Conservation (phyloP, 2,888 invertebrate species). For the Gerris lacustris region DNA sequence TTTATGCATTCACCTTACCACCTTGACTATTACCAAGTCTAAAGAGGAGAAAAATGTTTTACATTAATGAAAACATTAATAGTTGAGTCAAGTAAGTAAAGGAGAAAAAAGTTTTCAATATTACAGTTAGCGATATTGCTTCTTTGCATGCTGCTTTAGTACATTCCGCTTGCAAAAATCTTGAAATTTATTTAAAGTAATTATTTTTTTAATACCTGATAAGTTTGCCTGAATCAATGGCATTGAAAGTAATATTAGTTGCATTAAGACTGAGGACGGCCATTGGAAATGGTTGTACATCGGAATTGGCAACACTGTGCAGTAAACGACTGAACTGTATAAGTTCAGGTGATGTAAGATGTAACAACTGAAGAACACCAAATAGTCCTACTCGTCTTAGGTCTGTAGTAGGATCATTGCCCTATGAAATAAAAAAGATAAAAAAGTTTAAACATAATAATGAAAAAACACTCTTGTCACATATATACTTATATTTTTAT, state of each 20-base stretch:
- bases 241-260: conserved; percentile 40
- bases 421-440: conserved; percentile 29
- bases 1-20: too few relatives aligned
- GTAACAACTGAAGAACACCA: conserved; percentile 40
- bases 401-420: conserved; percentile 44
- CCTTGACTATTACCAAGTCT: too few relatives aligned
- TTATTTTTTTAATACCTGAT: conserved; percentile 36
- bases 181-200: too few relatives aligned
- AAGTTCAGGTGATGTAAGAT: conserved; percentile 35
- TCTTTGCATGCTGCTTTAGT: too few relatives aligned
- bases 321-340: conserved; percentile 37
- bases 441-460: background rate
- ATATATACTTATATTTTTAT: too few relatives aligned
- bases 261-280: conserved; percentile 44
- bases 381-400: conserved; percentile 42
- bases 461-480: too few relatives aligned
- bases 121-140: too few relatives aligned
- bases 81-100: too few relatives aligned
- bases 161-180: too few relatives aligned
- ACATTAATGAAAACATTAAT: too few relatives aligned
- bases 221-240: conserved; percentile 40
- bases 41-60: too few relatives aligned
- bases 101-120: too few relatives aligned
- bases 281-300: conserved; percentile 43
- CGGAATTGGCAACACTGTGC: conserved; percentile 39